A percentile compares a stretch with the other conserved stretches of the same genome.
Conservation (phyloP, 2,797 vertebrate genomes). For the Fundulus diaphanus region DNA sequence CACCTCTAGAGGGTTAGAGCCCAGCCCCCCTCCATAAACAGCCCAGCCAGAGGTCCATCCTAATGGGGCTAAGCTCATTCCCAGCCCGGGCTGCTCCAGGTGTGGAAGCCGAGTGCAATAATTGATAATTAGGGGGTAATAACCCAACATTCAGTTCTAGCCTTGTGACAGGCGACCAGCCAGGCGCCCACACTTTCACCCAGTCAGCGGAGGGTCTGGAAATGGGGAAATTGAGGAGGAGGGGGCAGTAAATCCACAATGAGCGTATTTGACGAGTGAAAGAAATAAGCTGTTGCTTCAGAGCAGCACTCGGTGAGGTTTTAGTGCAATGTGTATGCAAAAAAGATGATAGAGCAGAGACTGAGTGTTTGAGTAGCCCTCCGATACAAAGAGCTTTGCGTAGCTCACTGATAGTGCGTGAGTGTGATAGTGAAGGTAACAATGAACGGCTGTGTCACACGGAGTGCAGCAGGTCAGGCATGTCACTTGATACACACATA, state of each 20-base stretch:
- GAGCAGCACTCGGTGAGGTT: conserved; percentile 14
- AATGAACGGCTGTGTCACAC: conserved; percentile 12
- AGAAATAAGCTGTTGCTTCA: conserved; percentile 14
- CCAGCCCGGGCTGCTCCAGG: conserved; percentile 78
- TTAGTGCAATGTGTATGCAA: conserved; percentile 15
- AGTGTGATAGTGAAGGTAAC: conserved; percentile 14
- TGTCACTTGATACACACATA: conserved; percentile 1
- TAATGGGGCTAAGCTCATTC: conserved; percentile 79
- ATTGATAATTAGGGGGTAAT: conserved; percentile 85
- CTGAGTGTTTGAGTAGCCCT: conserved; percentile 13
- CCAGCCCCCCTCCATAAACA: conserved; percentile 78
- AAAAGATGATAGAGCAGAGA: conserved; percentile 21
- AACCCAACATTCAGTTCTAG: conserved; percentile 66
- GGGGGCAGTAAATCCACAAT: conserved; percentile 44
- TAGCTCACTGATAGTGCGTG: conserved; percentile 25
- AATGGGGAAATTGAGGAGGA: conserved; percentile 28
- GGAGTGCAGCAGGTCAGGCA: not conserved
- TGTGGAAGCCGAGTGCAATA: conserved; percentile 75
- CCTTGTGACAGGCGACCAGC: conserved; percentile 67
- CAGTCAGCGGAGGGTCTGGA: conserved; percentile 37
- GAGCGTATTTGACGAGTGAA: conserved; percentile 6
- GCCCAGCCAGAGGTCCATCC: conserved; percentile 73
- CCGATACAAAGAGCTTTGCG: conserved; percentile 43
- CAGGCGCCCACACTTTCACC: conserved; percentile 66
- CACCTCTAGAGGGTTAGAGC: conserved; percentile 68